These are phyloP conservation scores for Drosophila azteca DNA, from an alignment of 1,140 invertebrate species.

Conservation along the genomic window DNA sequence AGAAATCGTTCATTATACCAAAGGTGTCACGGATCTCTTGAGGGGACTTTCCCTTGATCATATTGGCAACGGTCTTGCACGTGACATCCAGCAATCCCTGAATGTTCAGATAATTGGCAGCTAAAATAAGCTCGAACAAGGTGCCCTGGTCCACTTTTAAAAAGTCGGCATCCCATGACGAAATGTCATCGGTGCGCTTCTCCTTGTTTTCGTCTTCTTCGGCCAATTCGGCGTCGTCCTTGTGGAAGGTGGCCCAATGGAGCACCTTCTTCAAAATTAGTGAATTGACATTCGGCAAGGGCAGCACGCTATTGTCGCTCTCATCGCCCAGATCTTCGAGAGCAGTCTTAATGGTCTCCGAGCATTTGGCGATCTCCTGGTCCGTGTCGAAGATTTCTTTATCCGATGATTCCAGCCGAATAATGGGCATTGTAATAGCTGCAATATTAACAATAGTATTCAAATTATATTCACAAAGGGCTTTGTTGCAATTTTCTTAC, in stretches of 20 bases:
- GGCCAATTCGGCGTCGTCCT: conserved; percentile 95
- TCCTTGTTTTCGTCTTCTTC: conserved; percentile 99
- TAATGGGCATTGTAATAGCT: conserved; percentile 90
- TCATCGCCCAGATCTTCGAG: conserved; percentile 98
- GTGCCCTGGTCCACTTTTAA: conserved; percentile 99
- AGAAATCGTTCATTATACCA: conserved; percentile 99
- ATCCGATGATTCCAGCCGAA: conserved; percentile 95
- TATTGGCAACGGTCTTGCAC: conserved; percentile 99
- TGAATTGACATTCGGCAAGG: conserved; percentile 98
- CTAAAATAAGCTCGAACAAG: conserved; percentile 96
- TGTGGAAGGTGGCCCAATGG: conserved; percentile 96
- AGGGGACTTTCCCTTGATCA: conserved; percentile 99
- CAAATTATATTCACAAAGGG: conserved; percentile 12
- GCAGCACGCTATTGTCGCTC: conserved; percentile 96
- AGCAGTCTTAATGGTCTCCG: conserved; percentile 99
- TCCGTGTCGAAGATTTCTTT: conserved; percentile 98
- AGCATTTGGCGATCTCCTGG: conserved; percentile 98
- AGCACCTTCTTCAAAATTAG: conserved; percentile 99
- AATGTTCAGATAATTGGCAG: conserved; percentile 99
- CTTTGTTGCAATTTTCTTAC: conserved; percentile 8
- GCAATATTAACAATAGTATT: neutral
- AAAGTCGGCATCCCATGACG: conserved; percentile 99
- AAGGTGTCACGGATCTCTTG: conserved; percentile 99
- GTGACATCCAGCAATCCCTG: conserved; percentile 98
- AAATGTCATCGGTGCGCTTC: conserved; percentile 99